These are phyloP conservation scores for Phrynocephalus guinanensis DNA, from an alignment of 2,797 vertebrate genomes.

Conservation along the genomic window DNA sequence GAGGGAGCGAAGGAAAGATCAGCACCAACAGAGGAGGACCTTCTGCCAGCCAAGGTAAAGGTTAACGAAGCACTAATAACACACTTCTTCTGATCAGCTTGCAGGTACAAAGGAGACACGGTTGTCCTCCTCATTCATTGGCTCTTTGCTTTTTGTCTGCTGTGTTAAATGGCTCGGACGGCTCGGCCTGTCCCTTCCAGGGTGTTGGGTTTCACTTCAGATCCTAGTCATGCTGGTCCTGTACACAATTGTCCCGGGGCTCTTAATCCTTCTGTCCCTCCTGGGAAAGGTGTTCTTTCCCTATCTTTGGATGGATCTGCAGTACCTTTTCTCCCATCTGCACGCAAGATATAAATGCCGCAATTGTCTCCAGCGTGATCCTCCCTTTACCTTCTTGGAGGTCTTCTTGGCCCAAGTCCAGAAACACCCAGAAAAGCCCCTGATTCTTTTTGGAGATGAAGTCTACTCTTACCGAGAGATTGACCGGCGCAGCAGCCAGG, in stretches of 20 bases:
- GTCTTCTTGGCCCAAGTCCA: slow-evolving; percentile 76
- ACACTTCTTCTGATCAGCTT: neutral
- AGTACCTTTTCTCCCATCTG: accelerated
- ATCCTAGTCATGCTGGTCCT: slow-evolving; percentile 35
- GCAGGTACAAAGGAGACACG: neutral
- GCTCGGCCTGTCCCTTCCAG: neutral
- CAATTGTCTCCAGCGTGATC: slow-evolving; percentile 59
- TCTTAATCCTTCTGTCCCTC: slow-evolving; percentile 30
- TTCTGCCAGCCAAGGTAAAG: neutral
- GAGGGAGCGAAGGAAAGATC: neutral
- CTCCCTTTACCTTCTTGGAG: slow-evolving; percentile 77
- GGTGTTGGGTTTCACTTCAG: neutral
- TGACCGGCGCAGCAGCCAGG: slow-evolving; percentile 77
- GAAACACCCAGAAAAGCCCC: slow-evolving; percentile 63
- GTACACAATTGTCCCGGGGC: slow-evolving; percentile 30
- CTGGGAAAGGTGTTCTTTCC: slow-evolving; percentile 48
- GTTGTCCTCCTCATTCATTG: neutral
- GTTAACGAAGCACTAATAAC: neutral
- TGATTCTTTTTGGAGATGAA: slow-evolving; percentile 78
- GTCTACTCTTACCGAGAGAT: slow-evolving; percentile 71
- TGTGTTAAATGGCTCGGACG: neutral
- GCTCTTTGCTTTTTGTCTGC: neutral
- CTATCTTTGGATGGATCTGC: slow-evolving; percentile 59
- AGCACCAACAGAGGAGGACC: neutral
- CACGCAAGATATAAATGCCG: neutral